Evolutionary conservation across 2,113 vertebrate genomes (phyloP).

Genomic region (Trichechus manatus): DNA sequence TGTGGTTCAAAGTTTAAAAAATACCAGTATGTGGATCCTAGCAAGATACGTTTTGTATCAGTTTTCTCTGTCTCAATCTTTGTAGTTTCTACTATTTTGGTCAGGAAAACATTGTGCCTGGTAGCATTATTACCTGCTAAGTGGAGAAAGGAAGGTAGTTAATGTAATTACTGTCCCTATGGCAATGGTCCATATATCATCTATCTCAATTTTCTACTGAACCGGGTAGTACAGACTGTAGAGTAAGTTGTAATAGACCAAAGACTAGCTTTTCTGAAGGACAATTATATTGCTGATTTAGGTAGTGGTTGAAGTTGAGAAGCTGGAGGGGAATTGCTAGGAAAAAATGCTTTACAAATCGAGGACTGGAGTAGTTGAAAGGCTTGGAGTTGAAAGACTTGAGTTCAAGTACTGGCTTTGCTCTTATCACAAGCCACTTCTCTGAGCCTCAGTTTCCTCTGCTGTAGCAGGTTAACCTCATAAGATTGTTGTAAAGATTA

Average conservation of each 20-base stretch:
- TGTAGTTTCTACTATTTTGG: background rate
- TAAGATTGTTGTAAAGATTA: background rate
- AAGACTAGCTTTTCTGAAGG: slow-evolving; percentile 19
- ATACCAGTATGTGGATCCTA: background rate
- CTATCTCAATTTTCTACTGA: slow-evolving; percentile 23
- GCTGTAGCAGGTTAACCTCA: background rate
- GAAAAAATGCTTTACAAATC: background rate
- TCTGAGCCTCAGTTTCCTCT: background rate
- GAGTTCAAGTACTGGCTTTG: background rate
- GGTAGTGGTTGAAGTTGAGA: background rate
- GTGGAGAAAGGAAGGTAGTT: slow-evolving; percentile 42
- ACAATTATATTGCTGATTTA: background rate
- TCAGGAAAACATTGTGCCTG: slow-evolving; percentile 30
- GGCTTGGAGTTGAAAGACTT: background rate
- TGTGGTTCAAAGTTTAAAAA: background rate
- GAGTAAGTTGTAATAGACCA: background rate
- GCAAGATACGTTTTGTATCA: background rate
- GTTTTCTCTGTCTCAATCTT: background rate
- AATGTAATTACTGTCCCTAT: background rate
- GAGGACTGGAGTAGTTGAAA: background rate
- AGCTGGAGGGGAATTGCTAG: background rate
- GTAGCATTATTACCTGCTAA: slow-evolving; percentile 3
- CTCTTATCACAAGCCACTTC: background rate
- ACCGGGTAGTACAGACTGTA: background rate
- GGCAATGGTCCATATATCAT: background rate